Conservation (phyloP, 2,888 invertebrate species). For the Neoaliturus tenellus region DNA sequence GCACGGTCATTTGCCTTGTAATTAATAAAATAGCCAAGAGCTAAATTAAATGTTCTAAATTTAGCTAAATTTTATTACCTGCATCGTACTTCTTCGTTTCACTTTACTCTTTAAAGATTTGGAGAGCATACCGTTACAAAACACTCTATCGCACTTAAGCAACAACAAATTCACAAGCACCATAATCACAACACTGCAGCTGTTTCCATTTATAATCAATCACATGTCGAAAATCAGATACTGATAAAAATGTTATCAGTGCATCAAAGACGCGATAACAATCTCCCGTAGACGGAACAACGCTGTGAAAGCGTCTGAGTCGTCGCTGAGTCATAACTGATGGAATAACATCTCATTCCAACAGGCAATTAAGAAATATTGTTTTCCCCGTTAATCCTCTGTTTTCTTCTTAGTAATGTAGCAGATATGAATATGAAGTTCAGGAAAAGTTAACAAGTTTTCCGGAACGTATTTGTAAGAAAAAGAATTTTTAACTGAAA, state of each 20-base stretch:
- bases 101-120: background rate
- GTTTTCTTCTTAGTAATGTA: background rate
- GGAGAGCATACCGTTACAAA: background rate
- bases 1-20: no score
- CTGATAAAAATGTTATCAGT: background rate
- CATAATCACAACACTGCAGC: background rate
- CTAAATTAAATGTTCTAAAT: no score
- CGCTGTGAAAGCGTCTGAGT: background rate
- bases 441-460: no score
- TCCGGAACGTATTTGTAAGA: no score
- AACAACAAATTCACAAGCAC: background rate
- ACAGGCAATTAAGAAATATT: background rate
- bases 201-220: background rate
- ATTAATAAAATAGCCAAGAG: no score
- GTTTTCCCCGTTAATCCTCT: background rate
- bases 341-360: background rate
- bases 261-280: background rate
- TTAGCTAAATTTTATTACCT: no score
- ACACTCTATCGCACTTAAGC: no score
- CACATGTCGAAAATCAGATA: background rate
- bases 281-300: background rate
- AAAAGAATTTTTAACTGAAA: no score
- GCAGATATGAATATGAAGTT: no score
- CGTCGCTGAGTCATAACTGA: background rate
- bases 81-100: background rate